A percentile compares a stretch with the other conserved stretches of the same genome.
phyloP scores from a whole-genome alignment of 2,888 invertebrate species.

The Ischnus inquisitorius region DNA sequence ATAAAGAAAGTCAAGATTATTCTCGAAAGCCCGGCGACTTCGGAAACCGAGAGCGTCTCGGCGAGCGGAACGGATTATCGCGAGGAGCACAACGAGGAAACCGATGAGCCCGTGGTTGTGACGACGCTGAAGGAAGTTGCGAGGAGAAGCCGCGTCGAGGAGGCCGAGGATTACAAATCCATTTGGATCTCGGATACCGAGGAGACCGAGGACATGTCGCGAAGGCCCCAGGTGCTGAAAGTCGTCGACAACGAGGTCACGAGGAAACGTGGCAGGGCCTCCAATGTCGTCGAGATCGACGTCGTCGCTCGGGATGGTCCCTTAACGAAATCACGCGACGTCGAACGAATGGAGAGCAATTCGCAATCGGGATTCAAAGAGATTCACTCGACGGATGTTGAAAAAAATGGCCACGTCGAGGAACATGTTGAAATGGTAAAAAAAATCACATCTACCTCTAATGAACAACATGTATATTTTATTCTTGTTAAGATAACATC shows the following conservation, averaged over 20 bases:
- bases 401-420: not conserved
- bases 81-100: slow-evolving; percentile 25
- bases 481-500: not conserved
- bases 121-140: slow-evolving; percentile 38
- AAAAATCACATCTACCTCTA: not conserved
- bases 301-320: slow-evolving; percentile 56
- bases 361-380: slow-evolving; percentile 27
- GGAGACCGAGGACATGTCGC: slow-evolving; percentile 82
- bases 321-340: slow-evolving; percentile 31
- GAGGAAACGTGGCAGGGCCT: slow-evolving; percentile 71
- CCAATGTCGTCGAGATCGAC: slow-evolving; percentile 69
- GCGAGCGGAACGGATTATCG: slow-evolving; percentile 36
- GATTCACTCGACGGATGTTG: slow-evolving; percentile 12
- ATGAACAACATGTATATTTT: not conserved
- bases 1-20: slow-evolving; percentile 21
- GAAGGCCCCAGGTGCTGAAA: slow-evolving; percentile 83
- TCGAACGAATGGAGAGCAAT: not conserved
- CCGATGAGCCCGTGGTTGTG: slow-evolving; percentile 12
- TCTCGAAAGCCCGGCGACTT: slow-evolving; percentile 23
- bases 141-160: slow-evolving; percentile 71
- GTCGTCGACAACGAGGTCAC: slow-evolving; percentile 83
- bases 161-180: slow-evolving; percentile 80
- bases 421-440: slow-evolving; percentile 38
- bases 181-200: slow-evolving; percentile 80
- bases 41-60: slow-evolving; percentile 33